Percentiles rank a stretch among this genome's conserved stretches.
These are phyloP conservation scores for Eucriotettix oculatus DNA, from an alignment of 2,888 invertebrate genomes.

Conservation along the genomic window DNA sequence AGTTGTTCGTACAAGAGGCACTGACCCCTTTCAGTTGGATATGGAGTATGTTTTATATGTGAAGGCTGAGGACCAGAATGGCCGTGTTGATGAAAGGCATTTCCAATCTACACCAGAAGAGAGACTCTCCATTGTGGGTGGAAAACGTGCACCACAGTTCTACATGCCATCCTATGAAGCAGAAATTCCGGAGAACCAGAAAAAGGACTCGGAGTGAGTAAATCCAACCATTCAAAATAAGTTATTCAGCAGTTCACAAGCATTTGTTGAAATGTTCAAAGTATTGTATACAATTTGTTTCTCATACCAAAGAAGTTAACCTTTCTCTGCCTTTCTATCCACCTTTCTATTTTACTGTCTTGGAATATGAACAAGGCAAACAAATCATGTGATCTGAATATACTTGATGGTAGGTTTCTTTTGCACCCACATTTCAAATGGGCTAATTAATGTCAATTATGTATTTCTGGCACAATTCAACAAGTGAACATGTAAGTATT, in stretches of 20 bases:
- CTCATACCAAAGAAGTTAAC: neutral
- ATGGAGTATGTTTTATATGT: conserved; percentile 94
- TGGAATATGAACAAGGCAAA: too few species aligned
- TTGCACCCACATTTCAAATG: too few species aligned
- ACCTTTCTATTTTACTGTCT: too few species aligned
- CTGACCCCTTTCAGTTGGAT: conserved; percentile 82
- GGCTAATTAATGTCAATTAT: too few species aligned
- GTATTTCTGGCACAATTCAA: too few species aligned
- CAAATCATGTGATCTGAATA: too few species aligned
- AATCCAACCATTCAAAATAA: neutral
- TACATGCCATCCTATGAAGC: conserved; percentile 90
- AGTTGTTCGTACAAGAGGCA: conserved; percentile 79
- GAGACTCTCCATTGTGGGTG: conserved; percentile 86
- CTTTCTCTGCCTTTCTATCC: neutral
- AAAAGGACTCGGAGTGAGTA: conserved; percentile 88
- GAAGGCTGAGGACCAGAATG: conserved; percentile 90
- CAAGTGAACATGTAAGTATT: too few species aligned
- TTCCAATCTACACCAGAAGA: conserved; percentile 87
- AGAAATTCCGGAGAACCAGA: conserved; percentile 91
- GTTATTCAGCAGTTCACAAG: neutral
- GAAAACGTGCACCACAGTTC: conserved; percentile 93
- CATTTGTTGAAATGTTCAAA: neutral
- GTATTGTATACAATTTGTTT: neutral
- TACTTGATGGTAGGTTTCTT: too few species aligned
- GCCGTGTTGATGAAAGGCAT: conserved; percentile 73